Evolutionary conservation across 2,888 invertebrate genomes (phyloP).

Genomic region (Nowickia ferox): DNA sequence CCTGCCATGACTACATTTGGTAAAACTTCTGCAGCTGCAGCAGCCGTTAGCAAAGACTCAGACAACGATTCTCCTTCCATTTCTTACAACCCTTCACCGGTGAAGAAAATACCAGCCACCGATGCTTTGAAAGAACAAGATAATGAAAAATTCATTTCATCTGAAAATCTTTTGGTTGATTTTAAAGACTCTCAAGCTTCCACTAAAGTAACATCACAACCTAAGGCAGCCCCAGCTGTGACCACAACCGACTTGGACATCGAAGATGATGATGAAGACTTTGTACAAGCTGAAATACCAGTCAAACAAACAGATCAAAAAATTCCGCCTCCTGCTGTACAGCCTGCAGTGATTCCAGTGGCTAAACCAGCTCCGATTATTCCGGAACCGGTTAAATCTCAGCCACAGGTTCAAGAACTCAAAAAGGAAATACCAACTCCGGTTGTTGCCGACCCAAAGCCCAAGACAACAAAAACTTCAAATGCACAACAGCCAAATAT

Average conservation of each 20-base stretch:
- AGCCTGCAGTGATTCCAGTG: constrained; percentile 68
- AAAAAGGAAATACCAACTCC: constrained; percentile 60
- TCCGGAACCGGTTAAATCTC: constrained; percentile 68
- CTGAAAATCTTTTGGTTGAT: constrained; percentile 82
- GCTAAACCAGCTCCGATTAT: constrained; percentile 67
- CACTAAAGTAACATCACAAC: constrained; percentile 37
- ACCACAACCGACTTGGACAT: constrained; percentile 79
- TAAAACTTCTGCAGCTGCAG: constrained; percentile 58
- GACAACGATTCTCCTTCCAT: constrained; percentile 81
- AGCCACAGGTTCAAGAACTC: constrained; percentile 64
- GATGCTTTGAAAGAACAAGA: constrained; percentile 82
- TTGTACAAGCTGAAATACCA: constrained; percentile 68
- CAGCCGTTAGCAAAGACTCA: constrained; percentile 78
- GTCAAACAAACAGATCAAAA: constrained; percentile 39
- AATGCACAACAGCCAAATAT: constrained; percentile 78
- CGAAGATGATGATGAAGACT: constrained; percentile 75
- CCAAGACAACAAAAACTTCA: constrained; percentile 56
- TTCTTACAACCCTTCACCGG: constrained; percentile 81
- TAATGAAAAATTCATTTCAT: constrained; percentile 83
- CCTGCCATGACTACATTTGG: constrained; percentile 66
- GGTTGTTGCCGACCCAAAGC: constrained; percentile 64
- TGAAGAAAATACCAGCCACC: constrained; percentile 80
- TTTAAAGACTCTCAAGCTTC: constrained; percentile 77
- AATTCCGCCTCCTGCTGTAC: constrained; percentile 31
- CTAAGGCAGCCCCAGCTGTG: constrained; percentile 42